Evolutionary conservation across 2,797 vertebrate genomes (phyloP), one percentile per base, ranked within the genome.

Genomic region (Menidia menidia): DNA sequence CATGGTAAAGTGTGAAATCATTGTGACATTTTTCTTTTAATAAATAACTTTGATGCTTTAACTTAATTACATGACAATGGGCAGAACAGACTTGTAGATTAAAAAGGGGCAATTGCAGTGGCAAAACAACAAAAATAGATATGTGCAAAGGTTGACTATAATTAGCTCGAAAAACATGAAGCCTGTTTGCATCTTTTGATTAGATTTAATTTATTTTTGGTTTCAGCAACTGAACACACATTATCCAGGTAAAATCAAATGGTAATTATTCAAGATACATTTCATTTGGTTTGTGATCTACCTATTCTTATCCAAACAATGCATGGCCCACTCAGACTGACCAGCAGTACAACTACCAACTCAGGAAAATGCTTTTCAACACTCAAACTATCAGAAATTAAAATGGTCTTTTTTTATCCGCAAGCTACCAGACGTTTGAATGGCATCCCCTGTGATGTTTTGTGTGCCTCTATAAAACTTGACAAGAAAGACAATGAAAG

Each of bases 21-120:
- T 48, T 31, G 39, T 14, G 4, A 35, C 18, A 58, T 43, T 47
- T 66, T 60, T 66, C 4, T 16, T 64, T 13, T 30, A 33, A 53
- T 57, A 60, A 16, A 35, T 48, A 5, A 51, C 19, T 16, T 32
- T 6, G 1, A 25, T n/a, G 35, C 15, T 31, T 54, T 19, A 10
- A 18, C 33, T 58, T 53, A 16, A 69, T 64, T 41, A 48, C 11
- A 35, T 25, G 14, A 16, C 10, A 47, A 48, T 14, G 4, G 6
- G 52, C 15, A 52, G 33, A 44, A 8, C 13, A 11, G 39, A 32
- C 30, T 35, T 50, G 25, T n/a, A 51, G 42, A 30, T 39, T 41
- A 41, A 14, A 12, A 4, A 9, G 10, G 2, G 4, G 31, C 5
- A 1, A n/a, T 42, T 16, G 18, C 13, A 42, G 25, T 25, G 25